Evolutionary conservation across 2,797 vertebrate genomes (phyloP), one percentile per base, ranked within the genome.

Genomic region (Macrochelys suwanniensis): DNA sequence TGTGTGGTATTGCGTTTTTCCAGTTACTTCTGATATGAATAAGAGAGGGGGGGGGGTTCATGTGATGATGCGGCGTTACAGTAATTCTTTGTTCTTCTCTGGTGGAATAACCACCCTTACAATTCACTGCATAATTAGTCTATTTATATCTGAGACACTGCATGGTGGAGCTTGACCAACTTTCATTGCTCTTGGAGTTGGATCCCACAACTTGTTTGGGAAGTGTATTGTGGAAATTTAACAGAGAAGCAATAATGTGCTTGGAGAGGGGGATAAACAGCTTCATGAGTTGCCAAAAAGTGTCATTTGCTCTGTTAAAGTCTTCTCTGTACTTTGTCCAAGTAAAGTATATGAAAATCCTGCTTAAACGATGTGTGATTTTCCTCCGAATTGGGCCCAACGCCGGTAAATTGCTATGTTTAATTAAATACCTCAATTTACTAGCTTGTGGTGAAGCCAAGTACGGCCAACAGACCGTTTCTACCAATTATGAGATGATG

Each of bases 351-450:
- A 19, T 50, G 82, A 93, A 93, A 95, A 89, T 92, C 86, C 81
- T 1, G 1, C 92, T 92, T 88, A 82, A 95, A 86, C 50, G 93
- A 57, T 31, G 81, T 65, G 21, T 84, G 93, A 84, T 59, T 13
- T 92, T 15, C 89, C 59, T 8, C 42, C 4, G 95, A 88, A 49
- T 6, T 45, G 94, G 88, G 81, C 93, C 68, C 89, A 31, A 92
- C 53, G 93, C 89, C 33, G 92, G 42, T 9, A 50, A 90, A 89
- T 93, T 21, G 91, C 83, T 68, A 1, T 9, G 56, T 81, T 94
- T 90, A 90, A 94, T 95, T 87, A 92, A 92, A 87, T 87, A 71
- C 78, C 47, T 31, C 82, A 37, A 96, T 92, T 92, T 95, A 85
- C 85, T 83, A 83, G 10, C 84, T 79, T 33, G 93, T 89, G 91